A percentile compares a stretch with the other conserved stretches of the same genome.
phyloP scores from a whole-genome alignment of 2,888 invertebrate species.

The Mamestra brassicae region DNA sequence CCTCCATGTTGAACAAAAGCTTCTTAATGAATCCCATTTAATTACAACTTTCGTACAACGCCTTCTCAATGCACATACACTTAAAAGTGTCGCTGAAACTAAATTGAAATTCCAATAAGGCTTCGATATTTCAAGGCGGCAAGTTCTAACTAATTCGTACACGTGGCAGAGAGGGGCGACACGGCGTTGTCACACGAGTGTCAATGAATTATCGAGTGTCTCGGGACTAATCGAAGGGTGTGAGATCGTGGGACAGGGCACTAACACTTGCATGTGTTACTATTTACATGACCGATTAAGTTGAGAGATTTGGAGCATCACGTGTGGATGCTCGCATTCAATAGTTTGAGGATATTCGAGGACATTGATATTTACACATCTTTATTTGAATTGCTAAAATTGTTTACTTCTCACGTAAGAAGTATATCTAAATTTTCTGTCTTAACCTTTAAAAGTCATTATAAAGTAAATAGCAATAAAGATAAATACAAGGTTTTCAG shows the following conservation, averaged over 20 bases:
- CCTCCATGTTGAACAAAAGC: neutral
- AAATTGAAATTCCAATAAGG: constrained; percentile 63
- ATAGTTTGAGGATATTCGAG: neutral
- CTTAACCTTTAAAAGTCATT: no score
- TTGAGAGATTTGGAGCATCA: constrained; percentile 25
- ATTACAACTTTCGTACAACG: constrained; percentile 1
- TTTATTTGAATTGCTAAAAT: no score
- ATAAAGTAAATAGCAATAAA: no score
- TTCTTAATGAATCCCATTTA: constrained; percentile 5
- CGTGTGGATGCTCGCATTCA: neutral
- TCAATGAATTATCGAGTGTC: constrained; percentile 87
- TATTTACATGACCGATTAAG: constrained; percentile 61
- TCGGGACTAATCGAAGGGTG: constrained; percentile 78
- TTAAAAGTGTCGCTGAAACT: constrained; percentile 35
- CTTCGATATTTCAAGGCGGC: constrained; percentile 53
- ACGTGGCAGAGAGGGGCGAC: constrained; percentile 65
- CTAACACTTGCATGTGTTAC: constrained; percentile 57
- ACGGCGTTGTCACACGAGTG: constrained; percentile 71
- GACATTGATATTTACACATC: no score
- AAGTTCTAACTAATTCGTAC: constrained; percentile 71
- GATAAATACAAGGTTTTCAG: no score
- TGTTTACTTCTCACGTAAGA: no score
- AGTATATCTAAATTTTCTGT: no score
- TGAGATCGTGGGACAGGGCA: constrained; percentile 53
- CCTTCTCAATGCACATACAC: constrained; percentile 32